Evolutionary conservation across 2,113 vertebrate genomes (phyloP), one percentile per base, ranked within the genome.

Genomic region (Thomomys bottae): DNA sequence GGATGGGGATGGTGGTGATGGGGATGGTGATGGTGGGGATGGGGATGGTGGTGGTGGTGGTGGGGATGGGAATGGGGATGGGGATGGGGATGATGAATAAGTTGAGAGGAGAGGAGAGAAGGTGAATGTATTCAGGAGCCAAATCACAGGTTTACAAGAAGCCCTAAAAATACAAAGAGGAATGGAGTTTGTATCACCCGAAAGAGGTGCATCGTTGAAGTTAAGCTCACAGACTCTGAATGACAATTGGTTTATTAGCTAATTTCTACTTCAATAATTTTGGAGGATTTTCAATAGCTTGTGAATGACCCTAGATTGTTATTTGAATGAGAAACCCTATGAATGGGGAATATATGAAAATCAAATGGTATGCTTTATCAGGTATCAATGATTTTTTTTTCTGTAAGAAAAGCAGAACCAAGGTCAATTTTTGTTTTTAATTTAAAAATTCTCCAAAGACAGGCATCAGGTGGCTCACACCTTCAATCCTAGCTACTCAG

Each of bases 201-300:
- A 18, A 28, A 49, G 72, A 84, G 61, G 42, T 89, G 85, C 64
- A 1, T 32, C 5, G 59, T 61, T 61, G 82, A 88, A 88, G 73
- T 89, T 15, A 78, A 84, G 73, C 75, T 76, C 54, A 54, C 34
- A 71, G 67, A 82, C 67, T 90, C 81, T 89, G 79, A 87, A 79
- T 67, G 54, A 24, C 63, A 40, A 34, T 57, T 59, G 68, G 38
- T 59, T 59, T 78, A 36, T 75, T 86, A 63, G 38, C 18, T 73
- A 78, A 77, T 24, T 92, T 75, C 57, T n/a, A 66, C 81, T 71
- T 54, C 15, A 9, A 54, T 54, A 91, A 86, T 83, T 76, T n/a
- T 23, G 54, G 59, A 75, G 79, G n/a, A 12, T 79, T 66, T 82
- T 54, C n/a, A n/a, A 30, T 61, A 45, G 61, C 26, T 81, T 66